Base-by-base conservation (phyloP, 2,797 vertebrate species). In the Lindbergichthys nudifrons region DNA sequence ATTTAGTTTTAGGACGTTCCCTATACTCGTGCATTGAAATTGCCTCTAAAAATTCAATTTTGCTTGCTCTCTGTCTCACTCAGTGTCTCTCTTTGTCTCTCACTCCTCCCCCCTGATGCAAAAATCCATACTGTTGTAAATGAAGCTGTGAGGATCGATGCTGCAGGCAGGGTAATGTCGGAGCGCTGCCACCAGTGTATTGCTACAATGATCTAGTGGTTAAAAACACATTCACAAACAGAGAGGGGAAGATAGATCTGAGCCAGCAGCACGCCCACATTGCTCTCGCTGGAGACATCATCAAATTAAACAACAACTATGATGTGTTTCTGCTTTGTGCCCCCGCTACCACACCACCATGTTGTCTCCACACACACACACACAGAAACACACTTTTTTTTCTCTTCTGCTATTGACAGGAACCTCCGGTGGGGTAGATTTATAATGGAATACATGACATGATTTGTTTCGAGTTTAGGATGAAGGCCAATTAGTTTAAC, bases 161-260 rank as follows among this genome's bases (percentile, higher is more conserved):
- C 89, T 79, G 88, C 88, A 89, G 91, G 88, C 89, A 88, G 91
- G 84, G 78, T 81, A 87, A 89, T 84, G 89, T 86, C 87, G 16
- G 86, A 88, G 83, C 73, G 48, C 64, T 87, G 87, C 89, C 93
- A 92, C 92, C 81, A 71, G 87, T 85, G 91, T 88, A 90, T 91
- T 89, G 91, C 90, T 91, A 90, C 93, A 91, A 90, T 93, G 90
- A 93, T 93, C 91, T 92, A 91, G 87, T 91, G 92, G 91, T 93
- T 92, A 93, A 92, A 92, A 93, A 92, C 91, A 90, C 91, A 88
- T 93, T 90, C 90, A 82, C 87, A 89, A 89, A 90, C 86, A 87
- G 80, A 89, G 78, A 87, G 73, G 65, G 85, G 82, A 78, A 82
- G 87, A 87, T 85, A 87, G 90, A 92, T 92, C 87, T 80, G 87